phyloP scores from a whole-genome alignment of 2,113 vertebrate species.

The Trichomycterus rosablanca region DNA sequence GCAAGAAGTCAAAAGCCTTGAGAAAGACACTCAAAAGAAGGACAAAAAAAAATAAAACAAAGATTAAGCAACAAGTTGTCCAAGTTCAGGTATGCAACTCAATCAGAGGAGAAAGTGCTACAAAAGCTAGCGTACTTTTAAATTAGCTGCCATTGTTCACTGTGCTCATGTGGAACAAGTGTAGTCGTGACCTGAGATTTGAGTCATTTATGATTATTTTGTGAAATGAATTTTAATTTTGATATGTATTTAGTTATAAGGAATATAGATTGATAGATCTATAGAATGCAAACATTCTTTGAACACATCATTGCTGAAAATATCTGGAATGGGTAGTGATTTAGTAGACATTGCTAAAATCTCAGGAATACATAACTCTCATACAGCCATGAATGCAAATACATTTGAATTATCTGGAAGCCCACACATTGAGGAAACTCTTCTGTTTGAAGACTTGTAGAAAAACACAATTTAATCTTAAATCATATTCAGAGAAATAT shows the following conservation, averaged over 20 bases:
- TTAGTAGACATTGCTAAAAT: constrained; percentile 17
- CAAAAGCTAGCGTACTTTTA: constrained; percentile 4
- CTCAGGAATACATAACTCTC: constrained; percentile 14
- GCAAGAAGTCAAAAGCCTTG: background rate
- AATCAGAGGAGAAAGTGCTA: constrained; percentile 1
- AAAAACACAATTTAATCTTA: constrained; percentile 28
- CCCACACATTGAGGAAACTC: background rate
- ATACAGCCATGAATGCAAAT: background rate
- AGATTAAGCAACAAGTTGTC: constrained; percentile 7
- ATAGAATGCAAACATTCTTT: constrained; percentile 9
- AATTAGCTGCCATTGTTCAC: constrained; percentile 9
- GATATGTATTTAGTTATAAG: constrained; percentile 15
- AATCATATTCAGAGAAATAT: constrained; percentile 15
- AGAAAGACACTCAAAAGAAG: constrained; percentile 1
- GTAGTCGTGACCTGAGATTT: constrained; percentile 11
- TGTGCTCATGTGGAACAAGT: constrained; percentile 5
- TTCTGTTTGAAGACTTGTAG: background rate
- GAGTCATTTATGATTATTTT: constrained; percentile 2
- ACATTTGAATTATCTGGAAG: background rate
- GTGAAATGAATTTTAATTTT: background rate
- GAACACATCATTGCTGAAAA: constrained; percentile 36
- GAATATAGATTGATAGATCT: constrained; percentile 24
- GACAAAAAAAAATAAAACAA: constrained; percentile 15
- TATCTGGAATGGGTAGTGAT: constrained; percentile 18
- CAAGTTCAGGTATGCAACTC: constrained; percentile 27